These are phyloP conservation scores for Drosophila demipolita DNA, from an alignment of 2,888 invertebrate species.

Conservation along the genomic window DNA sequence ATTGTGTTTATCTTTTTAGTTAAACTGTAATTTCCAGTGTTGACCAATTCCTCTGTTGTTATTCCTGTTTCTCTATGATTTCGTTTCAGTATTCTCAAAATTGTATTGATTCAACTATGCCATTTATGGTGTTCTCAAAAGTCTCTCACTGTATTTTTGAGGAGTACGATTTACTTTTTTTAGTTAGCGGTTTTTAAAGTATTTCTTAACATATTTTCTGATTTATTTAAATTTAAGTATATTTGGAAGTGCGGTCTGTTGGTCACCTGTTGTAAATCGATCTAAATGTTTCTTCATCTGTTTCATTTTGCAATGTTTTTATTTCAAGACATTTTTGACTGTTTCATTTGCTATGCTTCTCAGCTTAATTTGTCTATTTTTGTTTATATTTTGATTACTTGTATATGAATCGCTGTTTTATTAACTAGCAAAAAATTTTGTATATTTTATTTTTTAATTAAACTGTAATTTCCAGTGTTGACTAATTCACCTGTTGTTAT, in stretches of 20 bases:
- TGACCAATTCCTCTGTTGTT: conserved; percentile 10
- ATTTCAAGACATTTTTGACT: not conserved
- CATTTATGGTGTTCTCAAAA: not conserved
- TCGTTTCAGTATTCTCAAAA: not conserved
- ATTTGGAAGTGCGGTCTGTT: not conserved
- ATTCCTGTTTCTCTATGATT: not conserved
- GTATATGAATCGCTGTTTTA: not conserved
- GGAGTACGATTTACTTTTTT: not conserved
- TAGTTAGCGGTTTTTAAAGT: not conserved
- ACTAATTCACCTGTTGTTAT: conserved; percentile 11
- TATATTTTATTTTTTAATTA: not conserved
- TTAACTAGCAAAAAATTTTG: not conserved
- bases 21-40: conserved; percentile 9
- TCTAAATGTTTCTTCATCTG: not conserved
- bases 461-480: conserved; percentile 11
- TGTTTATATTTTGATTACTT: not conserved
- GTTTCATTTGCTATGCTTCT: not conserved
- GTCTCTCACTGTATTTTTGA: conserved; percentile 1
- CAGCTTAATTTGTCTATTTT: not conserved
- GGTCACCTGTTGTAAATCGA: conserved; percentile 1
- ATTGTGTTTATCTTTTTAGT: not conserved
- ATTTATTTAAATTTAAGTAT: not conserved
- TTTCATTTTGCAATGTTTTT: not conserved
- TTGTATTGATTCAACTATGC: not conserved
- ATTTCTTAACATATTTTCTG: not conserved